These are phyloP conservation scores for Vireo altiloquus DNA, from an alignment of 2,113 vertebrate genomes.

Conservation along the genomic window DNA sequence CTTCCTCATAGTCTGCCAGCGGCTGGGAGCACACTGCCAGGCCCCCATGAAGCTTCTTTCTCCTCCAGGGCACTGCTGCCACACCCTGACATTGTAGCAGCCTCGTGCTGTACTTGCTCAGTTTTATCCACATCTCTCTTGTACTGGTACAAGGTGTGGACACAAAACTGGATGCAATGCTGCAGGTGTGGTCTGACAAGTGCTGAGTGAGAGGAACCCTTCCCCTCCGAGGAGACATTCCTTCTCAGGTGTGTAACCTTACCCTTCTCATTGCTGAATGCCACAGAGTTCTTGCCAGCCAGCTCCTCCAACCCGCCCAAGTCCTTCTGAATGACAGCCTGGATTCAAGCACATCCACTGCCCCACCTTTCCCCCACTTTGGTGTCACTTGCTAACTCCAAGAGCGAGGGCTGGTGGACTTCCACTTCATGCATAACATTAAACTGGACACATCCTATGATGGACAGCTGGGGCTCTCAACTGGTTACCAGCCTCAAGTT, in stretches of 20 bases:
- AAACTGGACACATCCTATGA: accelerated
- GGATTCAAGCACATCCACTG: background rate
- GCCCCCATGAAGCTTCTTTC: background rate
- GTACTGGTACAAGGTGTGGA: background rate
- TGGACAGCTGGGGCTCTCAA: background rate
- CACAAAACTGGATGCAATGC: background rate
- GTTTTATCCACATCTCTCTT: background rate
- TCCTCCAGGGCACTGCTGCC: background rate
- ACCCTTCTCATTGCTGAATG: background rate
- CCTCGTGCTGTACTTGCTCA: background rate
- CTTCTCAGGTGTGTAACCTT: background rate
- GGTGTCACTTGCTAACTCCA: background rate
- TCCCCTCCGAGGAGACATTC: background rate
- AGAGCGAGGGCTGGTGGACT: background rate
- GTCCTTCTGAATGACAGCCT: background rate
- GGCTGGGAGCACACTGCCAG: accelerated
- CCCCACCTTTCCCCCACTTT: background rate
- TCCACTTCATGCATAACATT: background rate
- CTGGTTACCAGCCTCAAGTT: background rate
- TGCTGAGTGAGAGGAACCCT: background rate
- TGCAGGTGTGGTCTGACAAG: background rate
- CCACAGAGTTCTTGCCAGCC: background rate
- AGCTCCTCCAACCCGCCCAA: background rate
- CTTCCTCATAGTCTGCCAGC: background rate
- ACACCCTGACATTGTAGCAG: background rate